phyloP scores from a whole-genome alignment of 1,140 invertebrate species.

The Luehdorfia chinensis region DNA sequence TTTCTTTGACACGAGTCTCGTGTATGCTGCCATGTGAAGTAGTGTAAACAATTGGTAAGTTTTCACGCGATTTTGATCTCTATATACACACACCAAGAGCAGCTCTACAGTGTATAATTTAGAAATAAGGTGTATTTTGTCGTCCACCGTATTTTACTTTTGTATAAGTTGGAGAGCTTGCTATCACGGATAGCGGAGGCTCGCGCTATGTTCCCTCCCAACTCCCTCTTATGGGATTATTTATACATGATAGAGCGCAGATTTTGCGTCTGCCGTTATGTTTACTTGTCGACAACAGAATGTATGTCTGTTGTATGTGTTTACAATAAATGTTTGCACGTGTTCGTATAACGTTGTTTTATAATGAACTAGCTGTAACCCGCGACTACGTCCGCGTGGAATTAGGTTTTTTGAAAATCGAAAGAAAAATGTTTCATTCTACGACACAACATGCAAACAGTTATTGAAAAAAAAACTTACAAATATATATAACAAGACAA shows the following conservation, averaged over 20 bases:
- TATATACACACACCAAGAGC: background rate
- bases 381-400: too few relatives aligned
- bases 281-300: slow-evolving; percentile 22
- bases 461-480: too few relatives aligned
- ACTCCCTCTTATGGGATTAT: slow-evolving; percentile 6
- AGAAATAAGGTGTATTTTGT: slow-evolving; percentile 6
- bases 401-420: too few relatives aligned
- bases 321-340: too few relatives aligned
- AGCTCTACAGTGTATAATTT: background rate
- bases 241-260: slow-evolving; percentile 30
- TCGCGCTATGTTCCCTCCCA: too few relatives aligned
- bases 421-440: too few relatives aligned
- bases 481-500: too few relatives aligned
- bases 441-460: too few relatives aligned
- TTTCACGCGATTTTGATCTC: slow-evolving; percentile 4
- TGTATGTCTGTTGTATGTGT: slow-evolving; percentile 20
- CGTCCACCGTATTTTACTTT: background rate
- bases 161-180: background rate
- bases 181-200: background rate
- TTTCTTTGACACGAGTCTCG: slow-evolving; percentile 14
- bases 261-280: slow-evolving; percentile 22
- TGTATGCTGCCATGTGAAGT: background rate
- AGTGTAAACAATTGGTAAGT: background rate
- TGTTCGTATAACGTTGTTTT: too few relatives aligned
- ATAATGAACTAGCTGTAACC: too few relatives aligned